phyloP scores from a whole-genome alignment of 2,797 vertebrate genomes.

The Rhinella marina region DNA sequence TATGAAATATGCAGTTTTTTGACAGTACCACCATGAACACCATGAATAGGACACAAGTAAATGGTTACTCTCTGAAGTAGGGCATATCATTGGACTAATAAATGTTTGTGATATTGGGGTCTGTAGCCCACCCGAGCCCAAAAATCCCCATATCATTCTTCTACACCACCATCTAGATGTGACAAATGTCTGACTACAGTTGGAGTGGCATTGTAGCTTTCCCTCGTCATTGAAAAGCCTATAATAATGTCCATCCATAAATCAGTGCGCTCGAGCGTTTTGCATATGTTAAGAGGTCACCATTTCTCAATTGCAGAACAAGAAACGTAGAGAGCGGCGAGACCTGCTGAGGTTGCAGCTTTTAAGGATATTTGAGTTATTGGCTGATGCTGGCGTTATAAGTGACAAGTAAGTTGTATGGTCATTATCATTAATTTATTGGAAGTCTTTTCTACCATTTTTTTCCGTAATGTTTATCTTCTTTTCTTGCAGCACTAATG shows the following conservation, averaged over 20 bases:
- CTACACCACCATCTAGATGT: no score
- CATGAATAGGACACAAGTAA: no score
- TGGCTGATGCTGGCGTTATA: conserved; percentile 97
- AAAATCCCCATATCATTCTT: no score
- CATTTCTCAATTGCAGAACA: conserved; percentile 81
- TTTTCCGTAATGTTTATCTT: background rate
- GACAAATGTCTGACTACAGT: no score
- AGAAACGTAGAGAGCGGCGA: conserved; percentile 93
- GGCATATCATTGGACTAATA: no score
- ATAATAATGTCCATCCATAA: background rate
- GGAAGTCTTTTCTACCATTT: background rate
- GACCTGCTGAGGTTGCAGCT: conserved; percentile 93
- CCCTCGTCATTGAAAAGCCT: no score
- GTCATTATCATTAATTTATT: background rate
- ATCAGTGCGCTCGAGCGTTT: background rate
- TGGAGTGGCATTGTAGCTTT: no score
- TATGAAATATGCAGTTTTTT: no score
- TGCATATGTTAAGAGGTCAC: background rate
- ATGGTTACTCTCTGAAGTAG: no score
- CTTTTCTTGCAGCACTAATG: conserved; percentile 85
- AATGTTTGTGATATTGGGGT: no score
- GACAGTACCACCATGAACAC: no score
- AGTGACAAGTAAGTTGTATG: conserved; percentile 88
- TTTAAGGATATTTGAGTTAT: conserved; percentile 94
- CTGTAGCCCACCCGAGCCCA: no score